Conservation (phyloP, 1,140 invertebrate genomes). For the Lysiphlebus fabarum region DNA sequence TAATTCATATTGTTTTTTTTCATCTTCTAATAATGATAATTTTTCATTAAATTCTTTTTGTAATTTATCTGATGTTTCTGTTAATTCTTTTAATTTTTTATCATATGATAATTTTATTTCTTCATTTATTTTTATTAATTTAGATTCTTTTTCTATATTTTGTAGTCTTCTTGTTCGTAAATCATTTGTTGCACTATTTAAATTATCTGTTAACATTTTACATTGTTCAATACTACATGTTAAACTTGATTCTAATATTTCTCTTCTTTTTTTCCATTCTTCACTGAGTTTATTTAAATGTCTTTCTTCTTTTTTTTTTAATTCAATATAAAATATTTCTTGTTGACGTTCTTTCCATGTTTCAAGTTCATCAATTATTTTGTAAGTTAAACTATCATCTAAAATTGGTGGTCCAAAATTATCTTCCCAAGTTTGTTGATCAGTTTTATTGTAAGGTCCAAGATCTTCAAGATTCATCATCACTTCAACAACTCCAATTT, state of each 20-base stretch:
- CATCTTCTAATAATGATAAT: constrained; percentile 40
- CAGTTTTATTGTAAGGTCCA: constrained; percentile 42
- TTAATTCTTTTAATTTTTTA: constrained; percentile 44
- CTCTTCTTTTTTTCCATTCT: constrained; percentile 49
- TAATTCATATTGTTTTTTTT: constrained; percentile 39
- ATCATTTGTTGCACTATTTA: constrained; percentile 48
- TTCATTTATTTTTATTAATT: constrained; percentile 45
- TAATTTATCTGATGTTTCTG: constrained; percentile 41
- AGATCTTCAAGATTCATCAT: constrained; percentile 42
- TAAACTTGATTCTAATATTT: constrained; percentile 48
- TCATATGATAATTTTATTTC: constrained; percentile 49
- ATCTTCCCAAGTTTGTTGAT: constrained; percentile 36
- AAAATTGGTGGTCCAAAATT: constrained; percentile 51
- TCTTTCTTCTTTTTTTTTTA: constrained; percentile 48
- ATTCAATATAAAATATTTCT: constrained; percentile 50
- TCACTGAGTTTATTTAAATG: constrained; percentile 47
- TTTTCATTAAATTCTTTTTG: constrained; percentile 46
- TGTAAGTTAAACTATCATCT: constrained; percentile 52
- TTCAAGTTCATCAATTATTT: constrained; percentile 57
- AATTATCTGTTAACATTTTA: constrained; percentile 45
- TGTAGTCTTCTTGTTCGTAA: constrained; percentile 44
- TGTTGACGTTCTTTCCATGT: constrained; percentile 57
- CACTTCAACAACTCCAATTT: constrained; percentile 40
- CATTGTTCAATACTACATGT: constrained; percentile 45
- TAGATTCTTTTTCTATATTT: constrained; percentile 48